Base-by-base conservation (phyloP, 2,888 invertebrate species). In the Schrankia costaestrigalis region DNA sequence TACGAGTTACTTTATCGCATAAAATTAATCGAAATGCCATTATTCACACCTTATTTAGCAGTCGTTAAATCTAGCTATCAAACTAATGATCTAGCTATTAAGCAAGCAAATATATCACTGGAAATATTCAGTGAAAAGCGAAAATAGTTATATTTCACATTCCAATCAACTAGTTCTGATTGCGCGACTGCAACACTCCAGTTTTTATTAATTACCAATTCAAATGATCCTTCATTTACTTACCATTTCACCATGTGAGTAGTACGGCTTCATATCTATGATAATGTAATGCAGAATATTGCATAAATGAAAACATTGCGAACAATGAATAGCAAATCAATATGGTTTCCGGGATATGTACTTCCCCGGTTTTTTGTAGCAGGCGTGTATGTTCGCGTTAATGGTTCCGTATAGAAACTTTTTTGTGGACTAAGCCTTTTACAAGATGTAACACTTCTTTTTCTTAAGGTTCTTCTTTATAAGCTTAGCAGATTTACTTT, bases 271-370 rank as follows among this genome's bases (percentile, higher is more conserved):
- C 13, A n/a, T n/a, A n/a, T n/a, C n/a, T n/a, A n/a, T n/a, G n/a
- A n/a, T n/a, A n/a, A 25, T 17, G 11, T 4, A 4, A 14, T 26
- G 12, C 27, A 11, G 15, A 10, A 11, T 26, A 40, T 33, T 30
- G 22, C 21, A 33, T 41, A 21, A 30, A 30, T 36, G 28, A 35
- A 52, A 52, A 45, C 22, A 53, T 63, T 58, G 36, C 58, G 40
- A 66, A 69, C 63, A 67, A 61, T 58, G 57, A 61, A 51, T 56
- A 53, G 56, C 56, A 59, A 58, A 54, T 58, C 56, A 60, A 52
- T 58, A 44, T 26, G 29, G 47, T 47, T 70, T 72, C 71, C 72
- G 63, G 71, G 71, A 71, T 63, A 60, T 50, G 32, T 57, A 49
- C 56, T 67, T 67, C 72, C 69, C 53, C 37, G 19, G 21, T 11